These are phyloP conservation scores for Liasis olivaceus DNA, from an alignment of 2,797 vertebrate genomes.

Conservation along the genomic window DNA sequence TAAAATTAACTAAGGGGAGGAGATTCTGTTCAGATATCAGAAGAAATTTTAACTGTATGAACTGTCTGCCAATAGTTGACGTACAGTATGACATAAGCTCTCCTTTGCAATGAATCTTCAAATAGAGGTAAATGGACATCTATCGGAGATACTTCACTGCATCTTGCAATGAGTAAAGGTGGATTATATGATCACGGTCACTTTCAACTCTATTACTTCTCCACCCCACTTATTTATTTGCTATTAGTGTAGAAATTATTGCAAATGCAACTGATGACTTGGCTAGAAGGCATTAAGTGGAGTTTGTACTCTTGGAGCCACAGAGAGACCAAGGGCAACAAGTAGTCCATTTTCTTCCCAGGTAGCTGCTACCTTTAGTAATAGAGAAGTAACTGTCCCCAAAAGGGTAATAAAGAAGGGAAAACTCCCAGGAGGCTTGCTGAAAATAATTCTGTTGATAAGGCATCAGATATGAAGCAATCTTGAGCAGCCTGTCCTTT, in stretches of 20 bases:
- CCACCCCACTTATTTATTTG: background rate
- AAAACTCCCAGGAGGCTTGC: background rate
- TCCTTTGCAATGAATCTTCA: background rate
- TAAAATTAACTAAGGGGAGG: background rate
- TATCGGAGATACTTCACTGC: background rate
- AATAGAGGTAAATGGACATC: background rate
- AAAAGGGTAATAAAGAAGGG: background rate
- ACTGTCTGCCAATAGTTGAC: background rate
- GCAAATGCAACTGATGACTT: background rate
- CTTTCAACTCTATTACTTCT: background rate
- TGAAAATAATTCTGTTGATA: background rate
- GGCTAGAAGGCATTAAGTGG: background rate
- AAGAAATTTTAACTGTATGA: background rate
- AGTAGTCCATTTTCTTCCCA: background rate
- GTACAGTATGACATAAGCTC: background rate
- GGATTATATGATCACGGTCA: background rate
- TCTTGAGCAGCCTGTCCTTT: background rate
- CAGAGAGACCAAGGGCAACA: background rate
- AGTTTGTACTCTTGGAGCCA: background rate
- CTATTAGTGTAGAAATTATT: background rate
- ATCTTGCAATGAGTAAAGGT: background rate
- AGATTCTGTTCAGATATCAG: background rate
- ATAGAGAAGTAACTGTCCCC: background rate
- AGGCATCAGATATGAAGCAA: background rate
- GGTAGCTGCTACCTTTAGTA: background rate